Evolutionary conservation across 2,888 invertebrate species (phyloP), one percentile per base, ranked within the genome.

Genomic region (Drosophila macrospina): DNA sequence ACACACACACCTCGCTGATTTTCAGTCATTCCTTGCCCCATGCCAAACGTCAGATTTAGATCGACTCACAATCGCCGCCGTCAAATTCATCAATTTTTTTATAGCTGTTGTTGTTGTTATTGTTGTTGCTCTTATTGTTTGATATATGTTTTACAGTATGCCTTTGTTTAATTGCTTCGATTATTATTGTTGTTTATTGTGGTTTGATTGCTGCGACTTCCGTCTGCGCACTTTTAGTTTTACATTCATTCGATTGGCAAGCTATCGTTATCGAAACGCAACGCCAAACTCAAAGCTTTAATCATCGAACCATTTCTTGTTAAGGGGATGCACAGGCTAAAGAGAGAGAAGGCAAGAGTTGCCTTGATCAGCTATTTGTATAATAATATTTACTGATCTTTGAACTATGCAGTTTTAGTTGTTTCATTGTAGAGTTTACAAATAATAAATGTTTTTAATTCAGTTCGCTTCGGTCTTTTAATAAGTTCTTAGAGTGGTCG

Each of bases 131-230:
- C 6, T 28, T 60, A 34, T 68, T 60, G 52, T 47, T 50, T 61
- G 55, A 26, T 44, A 64, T 44, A 64, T 57, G 34, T 13, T 54
- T 57, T 59, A 57, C 54, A 56, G 74, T 60, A 51, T 28, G 69
- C 78, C 60, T 86, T 86, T 86, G 80, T 83, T 69, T 86, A 80
- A 86, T 83, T 78, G 80, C 77, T 76, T 83, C 84, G 55, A 65
- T 86, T 80, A 86, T 80, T 63, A 59, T 44, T 61, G 65, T 48
- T 52, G 59, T 41, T 76, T 76, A 60, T 55, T 77, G 48, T 59
- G 47, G 48, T 59, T 51, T 59, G 66, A 45, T 37, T 61, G 61
- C 67, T 34, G 37, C 50, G 26, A 78, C 74, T 74, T 74, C 74
- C 74, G 74, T 72, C 77, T 56, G 42, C 5, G 44, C 48, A 36